Percentiles rank a stretch among this genome's conserved stretches.
Conservation (phyloP, 1,140 invertebrate species). For the Microvelia longipes region DNA sequence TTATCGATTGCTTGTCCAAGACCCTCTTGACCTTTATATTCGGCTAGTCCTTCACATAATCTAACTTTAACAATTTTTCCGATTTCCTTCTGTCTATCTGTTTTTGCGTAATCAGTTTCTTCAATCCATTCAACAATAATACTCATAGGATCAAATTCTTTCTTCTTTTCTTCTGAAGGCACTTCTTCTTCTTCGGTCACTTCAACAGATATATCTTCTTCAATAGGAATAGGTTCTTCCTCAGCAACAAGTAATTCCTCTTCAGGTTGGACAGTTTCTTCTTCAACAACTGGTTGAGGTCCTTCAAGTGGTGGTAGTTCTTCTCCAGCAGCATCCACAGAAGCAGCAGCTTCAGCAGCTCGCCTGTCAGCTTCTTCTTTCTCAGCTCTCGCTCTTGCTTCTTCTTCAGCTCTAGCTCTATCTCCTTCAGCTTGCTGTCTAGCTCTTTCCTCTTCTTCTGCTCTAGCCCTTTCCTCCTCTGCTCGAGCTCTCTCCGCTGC, state of each 20-base stretch:
- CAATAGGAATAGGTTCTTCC: slow-evolving; percentile 2
- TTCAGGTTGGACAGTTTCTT: slow-evolving; percentile 44
- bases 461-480: neutral
- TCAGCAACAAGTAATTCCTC: slow-evolving; percentile 39
- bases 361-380: neutral
- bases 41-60: neutral
- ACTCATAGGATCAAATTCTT: neutral
- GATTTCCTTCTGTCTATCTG: neutral
- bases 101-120: neutral
- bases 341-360: neutral
- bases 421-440: neutral
- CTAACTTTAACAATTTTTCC: neutral
- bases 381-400: neutral
- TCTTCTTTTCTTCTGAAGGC: neutral
- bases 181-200: neutral
- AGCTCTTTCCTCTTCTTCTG: neutral
- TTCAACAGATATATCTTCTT: neutral
- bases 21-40: neutral
- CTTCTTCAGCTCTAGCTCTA: neutral
- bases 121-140: neutral
- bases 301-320: slow-evolving; percentile 65
- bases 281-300: slow-evolving; percentile 55
- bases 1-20: neutral
- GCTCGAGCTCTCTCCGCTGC: neutral
- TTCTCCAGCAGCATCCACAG: neutral